These are phyloP conservation scores for Channa argus DNA, from an alignment of 2,113 vertebrate species.

Conservation along the genomic window DNA sequence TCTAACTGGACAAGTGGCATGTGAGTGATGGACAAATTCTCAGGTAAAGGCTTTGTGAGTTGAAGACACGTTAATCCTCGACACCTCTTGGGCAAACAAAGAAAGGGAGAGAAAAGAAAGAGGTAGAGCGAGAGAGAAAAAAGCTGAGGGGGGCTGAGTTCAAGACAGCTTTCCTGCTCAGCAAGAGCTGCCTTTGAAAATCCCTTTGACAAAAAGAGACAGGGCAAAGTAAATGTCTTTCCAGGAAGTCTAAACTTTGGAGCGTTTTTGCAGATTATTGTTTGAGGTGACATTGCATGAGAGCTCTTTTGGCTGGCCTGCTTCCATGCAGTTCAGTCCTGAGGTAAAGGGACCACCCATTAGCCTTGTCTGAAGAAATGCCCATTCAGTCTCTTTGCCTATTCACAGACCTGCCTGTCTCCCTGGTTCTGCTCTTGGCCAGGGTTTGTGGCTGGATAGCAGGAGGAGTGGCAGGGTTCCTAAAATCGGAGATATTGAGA, in stretches of 20 bases:
- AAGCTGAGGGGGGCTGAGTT: conserved; percentile 58
- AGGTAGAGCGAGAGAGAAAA: conserved; percentile 50
- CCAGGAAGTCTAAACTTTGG: conserved; percentile 73
- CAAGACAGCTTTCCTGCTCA: conserved; percentile 62
- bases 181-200: conserved; percentile 64
- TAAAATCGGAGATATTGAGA: conserved; percentile 48
- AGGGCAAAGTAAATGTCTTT: conserved; percentile 67
- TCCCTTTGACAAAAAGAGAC: conserved; percentile 62
- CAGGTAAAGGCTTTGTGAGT: conserved; percentile 57
- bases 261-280: conserved; percentile 73
- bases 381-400: conserved; percentile 74
- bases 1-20: conserved; percentile 33
- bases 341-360: conserved; percentile 79
- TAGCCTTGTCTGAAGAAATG: conserved; percentile 72
- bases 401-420: conserved; percentile 78
- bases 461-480: conserved; percentile 32
- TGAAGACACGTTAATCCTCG: conserved; percentile 61
- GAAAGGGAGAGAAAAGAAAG: conserved; percentile 35
- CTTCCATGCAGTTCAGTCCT: conserved; percentile 64
- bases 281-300: conserved; percentile 81
- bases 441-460: conserved; percentile 31
- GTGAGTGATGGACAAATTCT: conserved; percentile 57
- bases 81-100: conserved; percentile 68
- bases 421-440: conserved; percentile 54
- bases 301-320: conserved; percentile 70